Evolutionary conservation across 2,113 vertebrate species (phyloP).

Genomic region (Mormoops blainvillei): DNA sequence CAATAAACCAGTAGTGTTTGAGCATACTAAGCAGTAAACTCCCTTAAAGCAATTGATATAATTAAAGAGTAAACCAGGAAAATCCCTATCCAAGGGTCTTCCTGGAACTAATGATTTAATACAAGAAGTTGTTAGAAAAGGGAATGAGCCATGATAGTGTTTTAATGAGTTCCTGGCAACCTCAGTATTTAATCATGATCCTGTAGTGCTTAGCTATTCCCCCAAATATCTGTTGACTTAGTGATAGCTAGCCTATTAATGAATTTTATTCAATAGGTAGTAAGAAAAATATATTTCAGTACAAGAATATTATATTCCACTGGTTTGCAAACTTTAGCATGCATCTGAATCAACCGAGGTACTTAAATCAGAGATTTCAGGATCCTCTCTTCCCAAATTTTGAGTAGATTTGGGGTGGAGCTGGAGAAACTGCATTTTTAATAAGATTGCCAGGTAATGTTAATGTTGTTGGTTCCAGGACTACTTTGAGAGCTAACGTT

Average conservation of each 20-base stretch:
- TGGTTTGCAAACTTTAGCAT: neutral
- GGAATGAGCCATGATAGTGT: neutral
- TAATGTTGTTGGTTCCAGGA: neutral
- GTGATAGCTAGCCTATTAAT: neutral
- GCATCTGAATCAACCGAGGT: neutral
- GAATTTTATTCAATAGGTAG: neutral
- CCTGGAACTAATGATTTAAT: neutral
- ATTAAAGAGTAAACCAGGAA: slow-evolving; percentile 9
- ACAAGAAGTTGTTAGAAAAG: neutral
- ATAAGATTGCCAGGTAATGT: neutral
- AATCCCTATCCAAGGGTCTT: neutral
- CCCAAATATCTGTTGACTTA: neutral
- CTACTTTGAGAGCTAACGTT: neutral
- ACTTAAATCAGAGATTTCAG: neutral
- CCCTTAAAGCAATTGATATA: slow-evolving; percentile 34
- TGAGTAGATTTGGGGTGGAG: accelerated
- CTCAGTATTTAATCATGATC: neutral
- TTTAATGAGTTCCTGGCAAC: neutral
- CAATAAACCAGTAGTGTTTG: neutral
- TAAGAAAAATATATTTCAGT: neutral
- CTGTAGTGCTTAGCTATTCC: neutral
- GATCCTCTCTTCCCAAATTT: neutral
- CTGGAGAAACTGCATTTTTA: neutral
- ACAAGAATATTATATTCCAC: neutral
- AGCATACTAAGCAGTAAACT: slow-evolving; percentile 18